Evolutionary conservation across 2,888 invertebrate genomes (phyloP).

Genomic region (Fragum sueziense): DNA sequence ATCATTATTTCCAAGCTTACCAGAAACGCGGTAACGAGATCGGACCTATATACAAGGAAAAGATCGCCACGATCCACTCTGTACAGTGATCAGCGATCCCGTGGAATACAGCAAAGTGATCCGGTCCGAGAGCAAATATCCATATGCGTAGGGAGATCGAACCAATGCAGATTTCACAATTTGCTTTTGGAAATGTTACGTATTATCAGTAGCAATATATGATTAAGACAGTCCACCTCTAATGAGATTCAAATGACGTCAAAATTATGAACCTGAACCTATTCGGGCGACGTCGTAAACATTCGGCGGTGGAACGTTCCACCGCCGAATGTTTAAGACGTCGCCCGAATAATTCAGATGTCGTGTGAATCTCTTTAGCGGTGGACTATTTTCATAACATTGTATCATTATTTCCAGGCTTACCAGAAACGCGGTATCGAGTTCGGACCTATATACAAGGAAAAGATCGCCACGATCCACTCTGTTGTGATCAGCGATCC

Average conservation of each 20-base stretch:
- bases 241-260: too few relatives aligned
- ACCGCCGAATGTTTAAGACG: too few relatives aligned
- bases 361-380: too few relatives aligned
- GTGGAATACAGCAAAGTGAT: constrained; percentile 79
- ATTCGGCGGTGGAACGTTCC: too few relatives aligned
- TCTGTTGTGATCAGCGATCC: constrained; percentile 80
- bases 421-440: constrained; percentile 73
- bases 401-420: constrained; percentile 65
- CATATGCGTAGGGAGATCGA: constrained; percentile 78
- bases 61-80: constrained; percentile 76
- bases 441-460: constrained; percentile 80
- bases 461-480: constrained; percentile 78
- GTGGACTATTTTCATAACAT: too few relatives aligned
- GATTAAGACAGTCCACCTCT: too few relatives aligned
- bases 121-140: constrained; percentile 76
- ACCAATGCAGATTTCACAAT: too few relatives aligned
- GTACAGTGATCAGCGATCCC: constrained; percentile 80
- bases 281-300: too few relatives aligned
- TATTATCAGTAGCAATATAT: too few relatives aligned
- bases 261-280: too few relatives aligned
- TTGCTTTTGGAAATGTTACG: too few relatives aligned
- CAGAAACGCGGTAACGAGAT: constrained; percentile 71
- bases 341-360: too few relatives aligned
- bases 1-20: constrained; percentile 78
- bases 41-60: constrained; percentile 80